phyloP scores from a whole-genome alignment of 2,113 vertebrate genomes.

The Lipotes vexillifer region DNA sequence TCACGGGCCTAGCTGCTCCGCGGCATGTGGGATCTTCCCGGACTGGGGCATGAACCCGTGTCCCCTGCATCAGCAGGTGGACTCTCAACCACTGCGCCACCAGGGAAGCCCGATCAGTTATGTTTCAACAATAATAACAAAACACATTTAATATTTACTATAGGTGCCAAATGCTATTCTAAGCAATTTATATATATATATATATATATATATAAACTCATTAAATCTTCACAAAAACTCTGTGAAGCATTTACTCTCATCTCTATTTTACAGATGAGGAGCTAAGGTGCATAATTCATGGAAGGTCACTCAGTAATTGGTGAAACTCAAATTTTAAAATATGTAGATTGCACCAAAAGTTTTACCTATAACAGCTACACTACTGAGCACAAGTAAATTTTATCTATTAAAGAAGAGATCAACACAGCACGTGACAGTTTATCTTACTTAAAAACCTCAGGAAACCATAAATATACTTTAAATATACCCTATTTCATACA shows the following conservation, averaged over 20 bases:
- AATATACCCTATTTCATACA: not conserved
- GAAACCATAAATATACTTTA: not conserved
- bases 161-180: not conserved
- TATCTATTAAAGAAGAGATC: not conserved
- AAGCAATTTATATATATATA: not conserved
- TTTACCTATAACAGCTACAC: not conserved
- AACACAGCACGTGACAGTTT: not conserved
- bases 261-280: not conserved
- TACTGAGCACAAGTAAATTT: not conserved
- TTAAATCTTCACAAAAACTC: not conserved
- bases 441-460: not conserved
- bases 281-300: not conserved
- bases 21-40: no score
- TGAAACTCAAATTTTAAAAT: not conserved
- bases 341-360: not conserved
- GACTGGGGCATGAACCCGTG: no score
- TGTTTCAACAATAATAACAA: not conserved
- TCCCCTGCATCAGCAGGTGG: no score
- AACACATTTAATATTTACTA: not conserved
- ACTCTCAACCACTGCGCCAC: no score
- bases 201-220: no score
- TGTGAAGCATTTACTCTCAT: not conserved
- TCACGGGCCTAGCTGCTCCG: no score
- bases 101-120: not conserved
- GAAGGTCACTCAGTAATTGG: not conserved